A percentile compares a stretch with the other conserved stretches of the same genome.
These are phyloP conservation scores for Misgurnus mizolepis DNA, from an alignment of 2,113 vertebrate genomes.

Conservation along the genomic window DNA sequence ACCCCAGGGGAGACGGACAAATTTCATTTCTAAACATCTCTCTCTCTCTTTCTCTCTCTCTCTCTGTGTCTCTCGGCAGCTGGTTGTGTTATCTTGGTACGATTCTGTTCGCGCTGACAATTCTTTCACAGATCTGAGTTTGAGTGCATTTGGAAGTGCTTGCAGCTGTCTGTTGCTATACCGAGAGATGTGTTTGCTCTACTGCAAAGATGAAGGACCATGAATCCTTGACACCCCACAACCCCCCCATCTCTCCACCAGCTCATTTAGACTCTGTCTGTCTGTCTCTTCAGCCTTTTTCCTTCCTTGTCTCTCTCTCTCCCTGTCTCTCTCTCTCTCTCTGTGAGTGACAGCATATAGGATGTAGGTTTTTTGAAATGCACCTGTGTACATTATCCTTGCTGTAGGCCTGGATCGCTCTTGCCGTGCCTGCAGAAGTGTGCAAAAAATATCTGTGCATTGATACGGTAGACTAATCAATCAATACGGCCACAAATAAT, in stretches of 20 bases:
- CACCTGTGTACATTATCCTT: constrained; percentile 65
- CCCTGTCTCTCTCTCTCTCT: constrained; percentile 70
- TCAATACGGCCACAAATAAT: not conserved
- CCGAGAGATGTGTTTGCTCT: constrained; percentile 98
- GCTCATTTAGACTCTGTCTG: constrained; percentile 95
- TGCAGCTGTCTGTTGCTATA: constrained; percentile 99
- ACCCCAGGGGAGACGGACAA: constrained; percentile 87
- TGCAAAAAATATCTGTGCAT: not conserved
- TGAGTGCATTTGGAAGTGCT: constrained; percentile 98
- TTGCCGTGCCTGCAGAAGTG: constrained; percentile 39
- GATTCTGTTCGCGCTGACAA: constrained; percentile 96
- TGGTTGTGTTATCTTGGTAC: constrained; percentile 98
- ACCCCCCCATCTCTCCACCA: constrained; percentile 77
- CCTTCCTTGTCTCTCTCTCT: constrained; percentile 65
- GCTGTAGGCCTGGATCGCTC: constrained; percentile 58
- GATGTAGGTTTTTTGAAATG: constrained; percentile 77
- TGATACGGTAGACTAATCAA: not conserved
- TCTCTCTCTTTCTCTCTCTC: constrained; percentile 37
- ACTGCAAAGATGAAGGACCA: constrained; percentile 99
- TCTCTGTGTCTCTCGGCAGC: constrained; percentile 75
- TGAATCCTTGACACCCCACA: constrained; percentile 97
- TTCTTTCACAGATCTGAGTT: constrained; percentile 99
- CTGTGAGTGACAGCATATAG: constrained; percentile 96
- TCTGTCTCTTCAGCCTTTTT: constrained; percentile 94
- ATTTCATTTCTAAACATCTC: constrained; percentile 60